Evolutionary conservation across 2,113 vertebrate species (phyloP), one percentile per base, ranked within the genome.

Genomic region (Ciconia maguari): DNA sequence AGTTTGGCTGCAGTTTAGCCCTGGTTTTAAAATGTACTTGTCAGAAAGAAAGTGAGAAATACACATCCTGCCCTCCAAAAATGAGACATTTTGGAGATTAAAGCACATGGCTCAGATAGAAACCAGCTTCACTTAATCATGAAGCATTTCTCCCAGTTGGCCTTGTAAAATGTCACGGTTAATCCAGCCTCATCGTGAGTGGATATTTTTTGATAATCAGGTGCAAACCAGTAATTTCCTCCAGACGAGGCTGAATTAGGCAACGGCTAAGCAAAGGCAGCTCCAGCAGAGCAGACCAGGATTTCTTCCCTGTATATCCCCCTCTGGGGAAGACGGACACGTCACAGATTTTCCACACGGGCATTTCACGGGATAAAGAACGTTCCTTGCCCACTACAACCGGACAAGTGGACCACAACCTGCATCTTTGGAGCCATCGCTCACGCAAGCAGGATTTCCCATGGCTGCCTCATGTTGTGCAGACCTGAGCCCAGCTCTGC

Each of bases 171-270:
- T 88, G 83, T 69, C 91, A 86, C 3, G 0, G 66, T 83, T 96
- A 96, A 96, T 94, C 90, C 95, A 92, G 38, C 48, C 80, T 85
- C 51, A 32, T 41, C 30, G 7, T 34, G 6, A 82, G 26, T 48
- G 86, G 78, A 3, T 24, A 41, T 91, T 95, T 92, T 89, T 86
- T 93, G 83, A 91, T 93, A 96, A 96, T 88, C 86, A 79, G 64
- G 77, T 90, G 57, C 41, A 92, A 95, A 89, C 34, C 51, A 90
- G 72, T 61, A 46, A 96, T 87, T 96, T 97, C 91, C 66, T 94
- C 20, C 10, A 75, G 82, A 90, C 0, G 3, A 93, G 48, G 74
- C 58, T 62, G 93, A 95, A 83, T 51, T 42, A 66, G 49, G 76
- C 92, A 46, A 30, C 36, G 13, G n/a, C 57, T 42, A 61, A 0